Conservation (phyloP, 2,888 invertebrate genomes). For the Spodoptera littoralis region DNA sequence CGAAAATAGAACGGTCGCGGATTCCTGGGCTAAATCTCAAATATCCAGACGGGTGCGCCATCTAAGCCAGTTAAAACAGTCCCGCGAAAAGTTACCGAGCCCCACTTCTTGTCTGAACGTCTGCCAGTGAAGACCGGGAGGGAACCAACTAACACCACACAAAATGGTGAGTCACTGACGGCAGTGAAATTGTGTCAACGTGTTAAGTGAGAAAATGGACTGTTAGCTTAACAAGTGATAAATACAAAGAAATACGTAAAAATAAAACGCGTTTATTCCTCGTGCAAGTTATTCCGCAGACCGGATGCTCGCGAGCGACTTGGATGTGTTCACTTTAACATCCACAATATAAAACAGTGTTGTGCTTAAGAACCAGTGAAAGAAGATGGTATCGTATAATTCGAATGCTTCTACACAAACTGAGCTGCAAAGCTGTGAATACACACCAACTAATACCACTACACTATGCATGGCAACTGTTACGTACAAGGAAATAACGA, state of each 20-base stretch:
- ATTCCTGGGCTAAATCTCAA: conserved; percentile 90
- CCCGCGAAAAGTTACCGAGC: conserved; percentile 90
- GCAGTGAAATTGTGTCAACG: conserved; percentile 85
- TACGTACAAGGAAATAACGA: conserved; percentile 78
- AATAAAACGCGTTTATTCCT: conserved; percentile 64
- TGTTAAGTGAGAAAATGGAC: conserved; percentile 83
- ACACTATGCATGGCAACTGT: conserved; percentile 74
- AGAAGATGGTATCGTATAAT: conserved; percentile 74
- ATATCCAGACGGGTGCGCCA: conserved; percentile 91
- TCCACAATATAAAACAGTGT: conserved; percentile 72
- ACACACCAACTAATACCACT: conserved; percentile 67
- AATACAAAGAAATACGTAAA: conserved; percentile 55
- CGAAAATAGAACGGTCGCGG: conserved; percentile 88
- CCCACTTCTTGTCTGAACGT: conserved; percentile 94
- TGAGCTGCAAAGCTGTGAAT: conserved; percentile 71
- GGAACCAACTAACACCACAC: conserved; percentile 90
- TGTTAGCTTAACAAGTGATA: conserved; percentile 76
- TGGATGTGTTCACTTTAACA: conserved; percentile 58
- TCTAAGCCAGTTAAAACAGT: conserved; percentile 93
- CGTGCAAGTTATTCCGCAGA: conserved; percentile 79
- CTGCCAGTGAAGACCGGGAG: conserved; percentile 92
- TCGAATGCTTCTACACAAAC: conserved; percentile 62
- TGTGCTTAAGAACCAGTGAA: conserved; percentile 76
- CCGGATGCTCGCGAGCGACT: conserved; percentile 78
- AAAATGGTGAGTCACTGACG: conserved; percentile 91